phyloP scores from a whole-genome alignment of 2,113 vertebrate species.

The Percopsis transmontana region DNA sequence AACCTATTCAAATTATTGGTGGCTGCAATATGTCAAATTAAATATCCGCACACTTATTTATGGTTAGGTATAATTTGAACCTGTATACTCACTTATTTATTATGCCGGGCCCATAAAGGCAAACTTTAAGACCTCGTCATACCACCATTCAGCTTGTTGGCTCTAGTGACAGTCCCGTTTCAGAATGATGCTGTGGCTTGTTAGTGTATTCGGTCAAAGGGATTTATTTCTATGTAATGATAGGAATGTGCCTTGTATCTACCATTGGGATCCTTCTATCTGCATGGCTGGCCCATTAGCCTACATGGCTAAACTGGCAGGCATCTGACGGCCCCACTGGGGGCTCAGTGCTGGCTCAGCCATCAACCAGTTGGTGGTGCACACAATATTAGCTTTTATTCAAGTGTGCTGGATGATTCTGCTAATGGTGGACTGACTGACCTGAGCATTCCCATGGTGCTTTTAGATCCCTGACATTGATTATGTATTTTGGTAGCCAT shows the following conservation, averaged over 20 bases:
- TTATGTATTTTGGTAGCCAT: too few species aligned
- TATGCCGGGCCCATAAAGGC: too few species aligned
- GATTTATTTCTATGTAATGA: constrained; percentile 47
- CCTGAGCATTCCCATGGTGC: constrained; percentile 24
- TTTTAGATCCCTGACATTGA: constrained; percentile 9
- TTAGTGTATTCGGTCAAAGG: constrained; percentile 39
- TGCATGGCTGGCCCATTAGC: constrained; percentile 43
- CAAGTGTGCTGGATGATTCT: constrained; percentile 24
- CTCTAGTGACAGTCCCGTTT: not conserved
- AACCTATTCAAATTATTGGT: too few species aligned
- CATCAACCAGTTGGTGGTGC: constrained; percentile 46
- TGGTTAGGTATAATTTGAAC: too few species aligned
- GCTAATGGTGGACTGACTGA: too few species aligned
- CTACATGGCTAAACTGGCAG: constrained; percentile 51
- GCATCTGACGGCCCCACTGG: constrained; percentile 37
- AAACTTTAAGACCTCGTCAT: too few species aligned
- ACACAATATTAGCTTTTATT: constrained; percentile 52
- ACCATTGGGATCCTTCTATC: constrained; percentile 50
- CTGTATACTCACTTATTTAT: too few species aligned
- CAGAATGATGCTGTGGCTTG: constrained; percentile 14
- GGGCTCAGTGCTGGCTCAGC: constrained; percentile 29
- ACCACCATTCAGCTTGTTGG: too few species aligned
- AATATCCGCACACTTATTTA: not conserved
- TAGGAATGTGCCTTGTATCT: constrained; percentile 56
- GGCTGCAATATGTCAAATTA: not conserved